These are phyloP conservation scores for Brachionus sp. DNA, from an alignment of 1,140 invertebrate species.

Conservation along the genomic window DNA sequence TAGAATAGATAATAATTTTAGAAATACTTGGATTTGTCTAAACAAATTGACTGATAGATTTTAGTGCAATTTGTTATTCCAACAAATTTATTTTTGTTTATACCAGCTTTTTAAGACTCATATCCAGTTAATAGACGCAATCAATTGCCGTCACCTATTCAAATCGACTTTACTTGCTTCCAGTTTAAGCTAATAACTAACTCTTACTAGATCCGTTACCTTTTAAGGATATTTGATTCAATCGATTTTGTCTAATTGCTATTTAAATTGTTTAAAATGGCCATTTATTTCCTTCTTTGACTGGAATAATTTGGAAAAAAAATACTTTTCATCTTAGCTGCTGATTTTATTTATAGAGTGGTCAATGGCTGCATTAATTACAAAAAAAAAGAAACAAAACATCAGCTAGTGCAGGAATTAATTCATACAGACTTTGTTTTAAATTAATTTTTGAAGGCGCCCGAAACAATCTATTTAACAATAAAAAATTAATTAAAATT, in stretches of 20 bases:
- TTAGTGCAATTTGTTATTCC: not conserved
- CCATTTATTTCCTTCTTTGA: not conserved
- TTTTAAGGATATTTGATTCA: not conserved
- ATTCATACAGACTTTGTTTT: not conserved
- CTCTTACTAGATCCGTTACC: not conserved
- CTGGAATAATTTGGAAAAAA: too few relatives aligned
- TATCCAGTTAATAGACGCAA: conserved; percentile 6
- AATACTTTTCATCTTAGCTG: too few relatives aligned
- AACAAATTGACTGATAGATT: conserved; percentile 30
- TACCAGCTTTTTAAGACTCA: not conserved
- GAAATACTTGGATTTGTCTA: conserved; percentile 1
- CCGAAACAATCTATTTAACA: conserved; percentile 10
- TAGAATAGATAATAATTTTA: conserved; percentile 18
- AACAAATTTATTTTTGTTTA: not conserved
- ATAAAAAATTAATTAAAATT: conserved; percentile 38
- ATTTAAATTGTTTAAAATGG: not conserved
- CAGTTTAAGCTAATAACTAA: not conserved
- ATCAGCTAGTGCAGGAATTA: not conserved
- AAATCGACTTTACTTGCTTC: not conserved
- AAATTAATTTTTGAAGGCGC: conserved; percentile 16
- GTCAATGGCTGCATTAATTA: not conserved
- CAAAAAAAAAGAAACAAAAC: not conserved
- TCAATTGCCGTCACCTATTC: not conserved
- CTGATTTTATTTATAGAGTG: not conserved
- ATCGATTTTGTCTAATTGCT: not conserved